phyloP scores from a whole-genome alignment of 2,797 vertebrate species.

The Centropyge bicolor region DNA sequence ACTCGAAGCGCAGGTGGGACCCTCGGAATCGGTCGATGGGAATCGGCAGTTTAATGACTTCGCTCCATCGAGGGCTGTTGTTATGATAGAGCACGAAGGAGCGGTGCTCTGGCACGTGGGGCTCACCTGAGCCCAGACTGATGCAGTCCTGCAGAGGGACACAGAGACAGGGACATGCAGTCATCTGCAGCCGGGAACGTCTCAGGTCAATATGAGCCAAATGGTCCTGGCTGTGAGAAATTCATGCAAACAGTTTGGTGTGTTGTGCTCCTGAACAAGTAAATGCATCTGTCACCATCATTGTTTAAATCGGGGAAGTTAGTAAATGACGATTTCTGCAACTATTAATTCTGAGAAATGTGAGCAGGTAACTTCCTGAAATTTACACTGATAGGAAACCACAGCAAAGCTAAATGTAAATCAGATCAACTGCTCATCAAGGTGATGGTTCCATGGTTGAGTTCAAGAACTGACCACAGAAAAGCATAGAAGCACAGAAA shows the following conservation, averaged over 20 bases:
- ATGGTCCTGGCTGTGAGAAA: no score
- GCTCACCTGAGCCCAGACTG: conserved; percentile 94
- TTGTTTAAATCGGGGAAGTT: neutral
- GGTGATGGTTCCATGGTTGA: no score
- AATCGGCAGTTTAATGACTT: conserved; percentile 95
- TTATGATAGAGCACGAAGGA: conserved; percentile 98
- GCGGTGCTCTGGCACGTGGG: conserved; percentile 91
- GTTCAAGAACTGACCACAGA: neutral
- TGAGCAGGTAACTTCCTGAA: neutral
- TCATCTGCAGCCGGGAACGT: no score
- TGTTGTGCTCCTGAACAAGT: no score
- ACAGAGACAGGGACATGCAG: neutral
- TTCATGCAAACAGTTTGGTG: no score
- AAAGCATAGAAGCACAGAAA: neutral
- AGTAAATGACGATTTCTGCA: no score
- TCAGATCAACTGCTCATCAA: neutral
- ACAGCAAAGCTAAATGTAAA: neutral
- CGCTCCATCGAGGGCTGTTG: conserved; percentile 97
- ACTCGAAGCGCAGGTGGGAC: conserved; percentile 98
- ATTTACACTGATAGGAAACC: neutral
- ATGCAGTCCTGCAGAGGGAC: conserved; percentile 91
- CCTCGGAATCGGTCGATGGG: conserved; percentile 97
- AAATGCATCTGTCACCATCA: neutral
- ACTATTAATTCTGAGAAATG: neutral
- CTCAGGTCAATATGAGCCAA: no score